A percentile compares a stretch with the other conserved stretches of the same genome.
Conservation (phyloP, 2,113 vertebrate genomes). For the Paramisgurnus dabryanus region DNA sequence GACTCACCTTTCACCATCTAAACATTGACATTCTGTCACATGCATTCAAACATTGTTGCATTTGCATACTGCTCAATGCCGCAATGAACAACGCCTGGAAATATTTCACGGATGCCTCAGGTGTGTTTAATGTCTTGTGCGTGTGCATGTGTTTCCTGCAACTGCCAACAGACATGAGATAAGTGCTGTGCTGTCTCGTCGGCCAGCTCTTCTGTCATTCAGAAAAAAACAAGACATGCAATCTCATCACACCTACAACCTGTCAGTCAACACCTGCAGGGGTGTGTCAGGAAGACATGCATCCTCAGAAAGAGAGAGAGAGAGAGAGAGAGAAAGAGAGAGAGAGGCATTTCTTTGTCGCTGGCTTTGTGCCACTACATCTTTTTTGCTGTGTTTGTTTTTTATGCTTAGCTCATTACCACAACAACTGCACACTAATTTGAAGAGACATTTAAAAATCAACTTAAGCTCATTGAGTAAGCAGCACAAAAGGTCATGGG, state of each 20-base stretch:
- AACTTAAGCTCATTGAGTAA: no score
- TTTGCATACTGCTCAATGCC: constrained; percentile 16
- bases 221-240: constrained; percentile 47
- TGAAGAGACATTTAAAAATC: not conserved
- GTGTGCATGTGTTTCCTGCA: constrained; percentile 38
- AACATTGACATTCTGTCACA: not conserved
- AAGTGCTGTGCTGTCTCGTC: constrained; percentile 49
- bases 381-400: not conserved
- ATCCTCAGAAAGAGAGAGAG: constrained; percentile 32
- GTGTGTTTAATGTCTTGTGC: constrained; percentile 28
- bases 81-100: constrained; percentile 31
- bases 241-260: constrained; percentile 55
- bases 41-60: not conserved
- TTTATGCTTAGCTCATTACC: not conserved
- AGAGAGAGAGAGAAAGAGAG: constrained; percentile 9
- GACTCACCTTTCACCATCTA: not conserved
- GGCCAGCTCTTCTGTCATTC: constrained; percentile 44
- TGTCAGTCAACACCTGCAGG: constrained; percentile 62
- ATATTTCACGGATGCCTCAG: not conserved
- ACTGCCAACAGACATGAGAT: constrained; percentile 27
- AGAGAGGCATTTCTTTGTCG: constrained; percentile 9
- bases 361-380: constrained; percentile 46
- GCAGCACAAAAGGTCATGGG: no score
- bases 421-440: not conserved
- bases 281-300: constrained; percentile 55